Evolutionary conservation across 2,888 invertebrate species (phyloP), one percentile per base, ranked within the genome.

Genomic region (Mimachlamys varia): DNA sequence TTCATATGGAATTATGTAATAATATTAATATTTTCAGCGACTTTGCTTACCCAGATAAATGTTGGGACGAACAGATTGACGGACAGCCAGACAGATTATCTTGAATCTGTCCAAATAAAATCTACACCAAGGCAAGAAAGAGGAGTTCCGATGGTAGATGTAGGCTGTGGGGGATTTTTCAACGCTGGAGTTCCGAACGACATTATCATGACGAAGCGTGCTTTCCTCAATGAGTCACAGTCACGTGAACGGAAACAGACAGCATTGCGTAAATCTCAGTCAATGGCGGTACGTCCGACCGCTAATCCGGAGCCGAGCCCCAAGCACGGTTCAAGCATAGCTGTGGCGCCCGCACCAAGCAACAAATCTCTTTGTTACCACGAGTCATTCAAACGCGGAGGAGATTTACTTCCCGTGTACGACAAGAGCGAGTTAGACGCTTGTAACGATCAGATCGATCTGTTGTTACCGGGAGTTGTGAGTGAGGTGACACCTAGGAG

Each of bases 401-500:
- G 76, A 27, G 89, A 49, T 50, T 38, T 55, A 49, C 49, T 76
- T 37, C 89, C 90, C 7, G 88, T 90, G 4, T 89, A 89, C 50
- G 90, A 90, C 19, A 90, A 89, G 50, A 90, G 44, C n/a, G 90
- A 90, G 87, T 53, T 90, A 4, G 90, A 90, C 27, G 37, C 53
- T 87, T 55, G 55, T 38, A 55, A 87, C 19, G 90, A 90, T 44
- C 89, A 90, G 33, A 87, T 90, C 17, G 90, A 90, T 87, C 53
- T 90, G 38, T 38, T 90, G n/a, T 44, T 90, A 22, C 90, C 90
- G 19, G 90, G 90, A 10, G 87, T 90, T 17, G 76, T 76, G 15
- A 89, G 90, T 58, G 87, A 89, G 27, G 87, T 89, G 12, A 33
- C 90, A 10, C 90, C 90, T 38, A 88, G 90, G 44, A 37, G 55